These are phyloP conservation scores for Pyrgus malvae DNA, from an alignment of 2,888 invertebrate genomes.

Conservation along the genomic window DNA sequence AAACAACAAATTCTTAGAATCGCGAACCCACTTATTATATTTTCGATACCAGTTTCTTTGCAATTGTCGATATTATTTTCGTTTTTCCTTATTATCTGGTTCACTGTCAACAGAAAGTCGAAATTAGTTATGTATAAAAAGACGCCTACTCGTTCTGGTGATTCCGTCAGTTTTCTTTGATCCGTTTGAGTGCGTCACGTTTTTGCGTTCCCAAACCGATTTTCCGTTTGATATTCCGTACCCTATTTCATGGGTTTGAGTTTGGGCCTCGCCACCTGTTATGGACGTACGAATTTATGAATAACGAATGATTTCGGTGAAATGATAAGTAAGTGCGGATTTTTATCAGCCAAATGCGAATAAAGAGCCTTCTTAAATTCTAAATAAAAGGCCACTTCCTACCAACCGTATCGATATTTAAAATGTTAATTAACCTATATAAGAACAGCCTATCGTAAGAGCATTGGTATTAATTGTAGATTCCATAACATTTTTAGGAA, in stretches of 20 bases:
- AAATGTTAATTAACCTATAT: too few species aligned
- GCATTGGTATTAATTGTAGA: too few species aligned
- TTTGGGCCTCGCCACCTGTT: not conserved
- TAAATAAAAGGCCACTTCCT: not conserved
- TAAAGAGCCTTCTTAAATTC: not conserved
- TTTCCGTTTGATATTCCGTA: conserved; percentile 4
- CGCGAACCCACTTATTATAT: too few species aligned
- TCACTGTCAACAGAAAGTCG: too few species aligned
- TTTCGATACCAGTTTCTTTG: too few species aligned
- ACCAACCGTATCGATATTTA: not conserved
- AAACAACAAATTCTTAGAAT: too few species aligned
- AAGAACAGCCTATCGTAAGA: too few species aligned
- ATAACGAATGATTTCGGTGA: not conserved
- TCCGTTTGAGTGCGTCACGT: not conserved
- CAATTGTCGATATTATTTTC: too few species aligned
- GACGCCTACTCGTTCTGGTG: not conserved
- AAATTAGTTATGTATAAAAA: conserved; percentile 2
- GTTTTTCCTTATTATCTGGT: too few species aligned
- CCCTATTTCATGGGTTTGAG: conserved; percentile 4
- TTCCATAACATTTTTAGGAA: too few species aligned
- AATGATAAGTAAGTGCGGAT: not conserved
- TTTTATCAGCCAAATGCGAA: too few species aligned
- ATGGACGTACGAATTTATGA: conserved; percentile 1
- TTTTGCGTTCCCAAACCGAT: not conserved
- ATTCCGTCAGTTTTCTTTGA: conserved; percentile 2